These are phyloP conservation scores for Actinernus sp. DNA, from an alignment of 92 coral and sea anemone species.

Conservation along the genomic window DNA sequence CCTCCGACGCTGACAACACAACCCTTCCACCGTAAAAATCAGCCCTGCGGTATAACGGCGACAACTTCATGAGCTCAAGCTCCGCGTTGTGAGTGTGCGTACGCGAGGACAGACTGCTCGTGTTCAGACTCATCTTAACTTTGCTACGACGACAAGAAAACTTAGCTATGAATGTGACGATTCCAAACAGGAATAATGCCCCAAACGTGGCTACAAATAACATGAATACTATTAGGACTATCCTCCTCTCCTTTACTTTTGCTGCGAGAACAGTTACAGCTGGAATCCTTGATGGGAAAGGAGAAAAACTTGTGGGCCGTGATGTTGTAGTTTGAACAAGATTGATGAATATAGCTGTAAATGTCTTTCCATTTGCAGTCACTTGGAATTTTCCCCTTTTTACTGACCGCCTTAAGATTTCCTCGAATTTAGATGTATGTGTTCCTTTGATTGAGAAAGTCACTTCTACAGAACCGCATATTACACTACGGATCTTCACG, in stretches of 20 bases:
- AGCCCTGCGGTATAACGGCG: slow-evolving; percentile 33
- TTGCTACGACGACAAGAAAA: slow-evolving; percentile 40
- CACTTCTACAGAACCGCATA: slow-evolving; percentile 73
- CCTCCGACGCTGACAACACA: slow-evolving; percentile 17
- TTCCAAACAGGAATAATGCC: slow-evolving; percentile 56
- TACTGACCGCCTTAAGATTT: slow-evolving; percentile 30
- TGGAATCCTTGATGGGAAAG: slow-evolving; percentile 16
- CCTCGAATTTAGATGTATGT: slow-evolving; percentile 27
- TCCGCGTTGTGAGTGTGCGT: slow-evolving; percentile 19
- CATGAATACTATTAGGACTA: slow-evolving; percentile 44
- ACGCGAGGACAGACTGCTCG: slow-evolving; percentile 24
- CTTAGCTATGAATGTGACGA: slow-evolving; percentile 38
- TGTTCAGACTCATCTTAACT: slow-evolving; percentile 8
- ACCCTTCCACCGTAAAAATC: slow-evolving; percentile 62
- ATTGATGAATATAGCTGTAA: slow-evolving; percentile 50
- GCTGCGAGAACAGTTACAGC: neutral
- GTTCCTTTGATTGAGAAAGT: slow-evolving; percentile 43
- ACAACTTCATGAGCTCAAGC: slow-evolving; percentile 28
- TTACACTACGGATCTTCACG: slow-evolving; percentile 44
- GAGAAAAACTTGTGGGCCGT: neutral
- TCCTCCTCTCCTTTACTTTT: slow-evolving; percentile 17
- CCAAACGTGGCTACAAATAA: slow-evolving; percentile 51
- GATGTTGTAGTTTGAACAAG: slow-evolving; percentile 3
- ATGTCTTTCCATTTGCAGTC: slow-evolving; percentile 41
- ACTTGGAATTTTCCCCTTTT: slow-evolving; percentile 34